Evolutionary conservation across 2,888 invertebrate species (phyloP).

Genomic region (Dendrolimus pini): DNA sequence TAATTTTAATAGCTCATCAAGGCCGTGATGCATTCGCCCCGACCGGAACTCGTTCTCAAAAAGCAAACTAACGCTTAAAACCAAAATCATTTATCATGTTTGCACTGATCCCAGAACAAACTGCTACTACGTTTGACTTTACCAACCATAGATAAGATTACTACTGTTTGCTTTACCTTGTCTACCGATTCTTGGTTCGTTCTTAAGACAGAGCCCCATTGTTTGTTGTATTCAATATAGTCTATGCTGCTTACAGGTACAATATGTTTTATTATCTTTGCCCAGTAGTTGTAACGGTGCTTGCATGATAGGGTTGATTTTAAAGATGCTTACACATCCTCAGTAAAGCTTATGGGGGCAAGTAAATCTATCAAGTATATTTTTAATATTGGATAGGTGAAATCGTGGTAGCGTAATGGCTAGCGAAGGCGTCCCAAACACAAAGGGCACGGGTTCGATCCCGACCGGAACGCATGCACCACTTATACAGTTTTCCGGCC

Average conservation of each 20-base stretch:
- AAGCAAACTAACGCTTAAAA: slow-evolving; percentile 66
- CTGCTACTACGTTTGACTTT: slow-evolving; percentile 75
- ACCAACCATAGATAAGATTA: slow-evolving; percentile 68
- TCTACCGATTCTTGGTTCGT: slow-evolving; percentile 64
- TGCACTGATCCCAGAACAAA: slow-evolving; percentile 71
- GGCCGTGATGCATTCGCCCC: slow-evolving; percentile 22
- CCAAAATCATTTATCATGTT: slow-evolving; percentile 74
- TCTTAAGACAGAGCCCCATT: slow-evolving; percentile 67
- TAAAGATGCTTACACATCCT: too few relatives aligned
- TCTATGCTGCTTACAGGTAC: neutral
- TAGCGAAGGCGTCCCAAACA: too few relatives aligned
- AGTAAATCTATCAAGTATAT: too few relatives aligned
- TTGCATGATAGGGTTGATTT: too few relatives aligned
- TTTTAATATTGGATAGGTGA: too few relatives aligned
- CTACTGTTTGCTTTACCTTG: slow-evolving; percentile 67
- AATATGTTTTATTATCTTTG: slow-evolving; percentile 3
- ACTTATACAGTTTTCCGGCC: too few relatives aligned
- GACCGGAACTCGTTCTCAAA: slow-evolving; percentile 69
- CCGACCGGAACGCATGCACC: too few relatives aligned
- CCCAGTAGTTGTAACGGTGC: neutral
- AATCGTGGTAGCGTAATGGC: too few relatives aligned
- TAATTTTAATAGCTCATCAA: neutral
- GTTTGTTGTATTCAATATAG: slow-evolving; percentile 40
- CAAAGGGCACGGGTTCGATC: too few relatives aligned
- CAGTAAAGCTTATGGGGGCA: too few relatives aligned